Conservation (phyloP, 1,140 invertebrate species). For the Colletes gigas region DNA sequence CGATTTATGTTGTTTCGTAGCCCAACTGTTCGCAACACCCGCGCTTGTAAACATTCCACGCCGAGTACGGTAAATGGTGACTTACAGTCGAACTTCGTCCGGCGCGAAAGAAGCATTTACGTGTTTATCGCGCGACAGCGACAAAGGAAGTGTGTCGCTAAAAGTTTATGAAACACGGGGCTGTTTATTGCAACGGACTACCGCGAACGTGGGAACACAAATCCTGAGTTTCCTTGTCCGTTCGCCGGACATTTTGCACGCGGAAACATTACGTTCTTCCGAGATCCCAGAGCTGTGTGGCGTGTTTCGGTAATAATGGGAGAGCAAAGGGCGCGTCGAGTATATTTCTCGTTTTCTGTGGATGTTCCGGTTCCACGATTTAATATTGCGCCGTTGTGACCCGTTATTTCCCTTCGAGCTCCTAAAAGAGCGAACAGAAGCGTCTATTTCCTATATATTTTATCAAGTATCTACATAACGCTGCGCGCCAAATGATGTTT, state of each 20-base stretch:
- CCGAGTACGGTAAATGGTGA: slow-evolving; percentile 41
- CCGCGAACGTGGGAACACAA: slow-evolving; percentile 12
- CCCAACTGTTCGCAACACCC: slow-evolving; percentile 39
- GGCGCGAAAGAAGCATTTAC: slow-evolving; percentile 45
- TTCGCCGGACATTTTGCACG: background rate
- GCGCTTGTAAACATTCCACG: slow-evolving; percentile 43
- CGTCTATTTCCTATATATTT: too few relatives aligned
- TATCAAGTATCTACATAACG: too few relatives aligned
- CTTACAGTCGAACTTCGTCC: slow-evolving; percentile 50
- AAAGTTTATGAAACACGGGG: slow-evolving; percentile 52
- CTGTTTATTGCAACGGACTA: slow-evolving; percentile 44
- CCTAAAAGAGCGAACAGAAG: too few relatives aligned
- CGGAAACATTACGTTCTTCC: slow-evolving; percentile 12
- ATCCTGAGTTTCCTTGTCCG: slow-evolving; percentile 15
- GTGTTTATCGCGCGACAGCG: slow-evolving; percentile 50
- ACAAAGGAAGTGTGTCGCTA: slow-evolving; percentile 35
- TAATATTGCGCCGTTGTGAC: background rate
- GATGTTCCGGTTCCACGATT: too few relatives aligned
- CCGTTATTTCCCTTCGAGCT: too few relatives aligned
- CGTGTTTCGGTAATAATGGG: background rate
- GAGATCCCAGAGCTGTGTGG: background rate
- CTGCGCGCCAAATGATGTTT: too few relatives aligned
- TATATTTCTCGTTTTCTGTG: background rate
- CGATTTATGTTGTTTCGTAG: slow-evolving; percentile 36
- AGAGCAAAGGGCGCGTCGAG: background rate